Conservation (phyloP, 2,797 vertebrate genomes). For the Carapus acus region DNA sequence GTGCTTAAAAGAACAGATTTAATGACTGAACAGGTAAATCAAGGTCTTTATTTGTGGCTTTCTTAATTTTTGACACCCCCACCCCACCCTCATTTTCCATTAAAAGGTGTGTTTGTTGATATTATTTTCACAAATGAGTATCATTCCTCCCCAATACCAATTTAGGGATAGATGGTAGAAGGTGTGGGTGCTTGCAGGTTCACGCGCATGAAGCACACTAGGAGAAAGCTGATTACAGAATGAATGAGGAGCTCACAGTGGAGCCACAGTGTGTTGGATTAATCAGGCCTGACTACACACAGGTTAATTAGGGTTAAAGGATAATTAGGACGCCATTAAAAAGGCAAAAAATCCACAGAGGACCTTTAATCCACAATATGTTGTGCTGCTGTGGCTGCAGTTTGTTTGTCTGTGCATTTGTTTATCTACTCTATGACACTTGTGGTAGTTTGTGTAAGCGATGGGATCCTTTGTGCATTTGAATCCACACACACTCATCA, state of each 20-base stretch:
- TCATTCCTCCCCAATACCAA: too few relatives aligned
- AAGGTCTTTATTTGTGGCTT: too few relatives aligned
- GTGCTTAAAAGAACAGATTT: too few relatives aligned
- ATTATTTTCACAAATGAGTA: too few relatives aligned
- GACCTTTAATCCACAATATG: constrained; percentile 61
- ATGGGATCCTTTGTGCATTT: neutral
- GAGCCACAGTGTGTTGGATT: constrained; percentile 64
- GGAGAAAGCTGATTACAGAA: constrained; percentile 68
- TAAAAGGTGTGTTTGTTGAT: too few relatives aligned
- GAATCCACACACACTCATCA: neutral
- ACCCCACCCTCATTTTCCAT: too few relatives aligned
- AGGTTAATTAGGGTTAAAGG: constrained; percentile 79
- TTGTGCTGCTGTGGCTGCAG: constrained; percentile 26
- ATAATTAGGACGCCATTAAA: constrained; percentile 75
- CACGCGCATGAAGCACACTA: neutral
- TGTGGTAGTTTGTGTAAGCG: constrained; percentile 21
- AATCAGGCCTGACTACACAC: constrained; percentile 65
- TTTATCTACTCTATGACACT: too few relatives aligned
- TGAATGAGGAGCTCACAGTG: constrained; percentile 59
- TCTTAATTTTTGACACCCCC: too few relatives aligned
- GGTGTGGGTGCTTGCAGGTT: too few relatives aligned
- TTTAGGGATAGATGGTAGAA: too few relatives aligned
- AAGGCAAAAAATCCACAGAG: constrained; percentile 65
- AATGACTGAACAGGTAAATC: too few relatives aligned
- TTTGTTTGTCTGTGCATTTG: constrained; percentile 50